These are phyloP conservation scores for Drosophila micromelanica DNA, from an alignment of 1,140 invertebrate species.

Conservation along the genomic window DNA sequence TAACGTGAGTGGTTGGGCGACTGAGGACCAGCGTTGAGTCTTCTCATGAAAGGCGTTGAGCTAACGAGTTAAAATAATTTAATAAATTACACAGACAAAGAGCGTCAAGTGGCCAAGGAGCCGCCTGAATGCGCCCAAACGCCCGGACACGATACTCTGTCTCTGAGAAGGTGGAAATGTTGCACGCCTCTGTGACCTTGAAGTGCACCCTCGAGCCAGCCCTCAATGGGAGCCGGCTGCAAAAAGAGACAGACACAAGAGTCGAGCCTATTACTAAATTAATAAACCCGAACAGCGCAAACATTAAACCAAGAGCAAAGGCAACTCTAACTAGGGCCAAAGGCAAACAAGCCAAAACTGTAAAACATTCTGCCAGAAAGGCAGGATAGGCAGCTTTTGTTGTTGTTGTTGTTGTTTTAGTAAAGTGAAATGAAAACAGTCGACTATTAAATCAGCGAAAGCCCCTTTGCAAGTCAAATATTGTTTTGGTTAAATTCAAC, in stretches of 20 bases:
- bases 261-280: constrained; percentile 72
- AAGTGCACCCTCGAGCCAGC: constrained; percentile 66
- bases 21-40: constrained; percentile 3
- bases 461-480: neutral
- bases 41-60: constrained; percentile 36
- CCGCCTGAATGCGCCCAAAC: constrained; percentile 10
- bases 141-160: constrained; percentile 6
- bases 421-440: constrained; percentile 6
- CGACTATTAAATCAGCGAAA: constrained; percentile 6
- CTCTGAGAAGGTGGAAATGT: constrained; percentile 32
- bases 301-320: constrained; percentile 34
- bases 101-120: constrained; percentile 48
- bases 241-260: constrained; percentile 20
- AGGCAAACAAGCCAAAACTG: constrained; percentile 39
- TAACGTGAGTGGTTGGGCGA: constrained; percentile 42
- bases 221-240: constrained; percentile 24
- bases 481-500: neutral
- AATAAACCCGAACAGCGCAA: constrained; percentile 63
- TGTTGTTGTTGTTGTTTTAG: constrained; percentile 1
- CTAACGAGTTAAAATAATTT: constrained; percentile 78
- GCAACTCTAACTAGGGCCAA: constrained; percentile 26
- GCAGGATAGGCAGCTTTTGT: constrained; percentile 6
- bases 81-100: constrained; percentile 68
- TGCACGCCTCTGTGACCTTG: constrained; percentile 71
- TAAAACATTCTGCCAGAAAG: constrained; percentile 57